Conservation (phyloP, 2,888 invertebrate genomes). For the Neria commutata region DNA sequence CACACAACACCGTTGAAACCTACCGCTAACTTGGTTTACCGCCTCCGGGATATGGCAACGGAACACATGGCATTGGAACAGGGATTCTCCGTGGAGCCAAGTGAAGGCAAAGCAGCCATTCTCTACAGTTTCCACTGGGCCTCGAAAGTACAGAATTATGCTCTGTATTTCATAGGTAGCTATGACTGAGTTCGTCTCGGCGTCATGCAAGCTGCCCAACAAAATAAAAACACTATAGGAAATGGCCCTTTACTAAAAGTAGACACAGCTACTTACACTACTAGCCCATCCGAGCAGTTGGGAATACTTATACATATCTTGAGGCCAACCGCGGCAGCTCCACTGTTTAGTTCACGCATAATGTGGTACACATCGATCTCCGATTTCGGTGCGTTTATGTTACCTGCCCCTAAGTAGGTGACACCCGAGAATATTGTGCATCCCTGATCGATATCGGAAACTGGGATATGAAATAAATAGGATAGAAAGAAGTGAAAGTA, state of each 20-base stretch:
- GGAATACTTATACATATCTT: conserved; percentile 93
- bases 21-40: conserved; percentile 78
- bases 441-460: conserved; percentile 85
- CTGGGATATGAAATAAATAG: conserved; percentile 55
- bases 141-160: conserved; percentile 94
- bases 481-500: neutral
- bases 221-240: conserved; percentile 14
- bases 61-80: conserved; percentile 98
- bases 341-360: conserved; percentile 85
- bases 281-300: conserved; percentile 88
- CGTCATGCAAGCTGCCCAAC: conserved; percentile 78
- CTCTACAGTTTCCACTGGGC: conserved; percentile 80
- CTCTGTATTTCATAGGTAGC: conserved; percentile 89
- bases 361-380: conserved; percentile 91
- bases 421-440: conserved; percentile 92
- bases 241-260: neutral
- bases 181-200: conserved; percentile 75
- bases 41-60: conserved; percentile 94
- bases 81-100: conserved; percentile 91
- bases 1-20: no score
- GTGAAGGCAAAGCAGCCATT: conserved; percentile 98
- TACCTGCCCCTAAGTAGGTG: conserved; percentile 89
- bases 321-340: conserved; percentile 73
- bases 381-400: conserved; percentile 90
- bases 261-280: conserved; percentile 77